phyloP scores from a whole-genome alignment of 2,797 vertebrate species.

The Gymnopithys bicolor region DNA sequence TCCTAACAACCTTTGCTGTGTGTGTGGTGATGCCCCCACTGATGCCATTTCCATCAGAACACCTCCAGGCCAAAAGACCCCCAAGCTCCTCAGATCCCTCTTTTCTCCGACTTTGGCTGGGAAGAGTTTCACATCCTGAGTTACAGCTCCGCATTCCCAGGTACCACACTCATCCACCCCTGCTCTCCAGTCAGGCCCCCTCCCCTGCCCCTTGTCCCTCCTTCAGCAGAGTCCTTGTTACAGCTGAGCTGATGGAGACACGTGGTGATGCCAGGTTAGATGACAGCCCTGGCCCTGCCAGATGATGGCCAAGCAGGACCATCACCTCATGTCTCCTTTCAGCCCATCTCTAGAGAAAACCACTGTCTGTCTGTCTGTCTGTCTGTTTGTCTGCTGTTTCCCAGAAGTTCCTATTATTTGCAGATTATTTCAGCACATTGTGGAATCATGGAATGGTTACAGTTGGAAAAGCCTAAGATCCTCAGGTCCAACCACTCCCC shows the following conservation, averaged over 20 bases:
- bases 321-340: not conserved
- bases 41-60: not conserved
- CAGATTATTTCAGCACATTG: not conserved
- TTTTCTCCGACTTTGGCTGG: not conserved
- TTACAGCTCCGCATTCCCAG: not conserved
- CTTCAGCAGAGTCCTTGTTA: fast-evolving
- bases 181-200: not conserved
- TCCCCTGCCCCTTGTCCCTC: fast-evolving
- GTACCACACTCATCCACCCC: not conserved
- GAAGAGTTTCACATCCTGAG: not conserved
- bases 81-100: not conserved
- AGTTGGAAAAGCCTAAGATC: not conserved
- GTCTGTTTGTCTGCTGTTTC: not conserved
- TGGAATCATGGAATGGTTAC: not conserved
- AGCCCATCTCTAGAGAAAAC: not conserved
- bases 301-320: not conserved
- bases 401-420: not conserved
- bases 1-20: not conserved
- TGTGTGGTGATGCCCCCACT: fast-evolving
- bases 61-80: not conserved
- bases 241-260: not conserved
- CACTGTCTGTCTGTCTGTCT: not conserved
- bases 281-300: not conserved
- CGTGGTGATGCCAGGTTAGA: not conserved
- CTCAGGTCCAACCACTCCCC: not conserved